Base-by-base conservation (phyloP, 1,140 invertebrate species). In the Melitaea cinxia region DNA sequence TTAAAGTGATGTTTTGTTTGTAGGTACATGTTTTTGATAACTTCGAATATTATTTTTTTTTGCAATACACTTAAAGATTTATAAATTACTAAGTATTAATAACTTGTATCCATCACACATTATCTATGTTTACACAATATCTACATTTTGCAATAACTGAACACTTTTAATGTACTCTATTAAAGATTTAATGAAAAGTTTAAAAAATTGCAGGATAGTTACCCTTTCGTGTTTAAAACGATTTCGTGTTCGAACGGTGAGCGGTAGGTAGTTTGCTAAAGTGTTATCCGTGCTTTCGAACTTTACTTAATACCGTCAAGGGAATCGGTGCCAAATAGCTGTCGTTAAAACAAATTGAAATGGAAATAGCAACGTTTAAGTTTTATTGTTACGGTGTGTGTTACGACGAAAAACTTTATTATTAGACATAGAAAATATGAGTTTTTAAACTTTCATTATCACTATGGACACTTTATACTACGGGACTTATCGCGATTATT, bases 251-350 rank as follows among this genome's bases (percentile, higher is more conserved):
- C 23, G 6, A 65, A 35, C 62, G 59, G 58, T 66, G 50, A 66
- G 62, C 55, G 21, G 45, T 55, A 26, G 70, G 65, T 67, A 65
- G 63, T 69, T 68, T 66, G 58, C 35, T 62, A 75, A 72, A 73
- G 73, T 75, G 73, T 72, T 75, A 72, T 67, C 64, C 62, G 65
- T 23, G 62, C 70, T 61, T 64, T 73, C 57, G 63, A 75, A 72
- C 58, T 75, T 75, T 62, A 45, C 59, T 62, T 49, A 33, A 50
- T 42, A 57, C 24, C 52, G 49, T 50, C 62, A 42, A 49, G 45
- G 59, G 53, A 45, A 57, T 57, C 19, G 61, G 61, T 57, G 62
- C 62, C 28, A 52, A 65, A 42, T 30, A 35, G 53, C 39, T 49
- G 28, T 49, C 37, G 39, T 55, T 45, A 33, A 63, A 63, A 54